Evolutionary conservation across 1,140 invertebrate genomes (phyloP), one percentile per base, ranked within the genome.

Genomic region (Drosophila grimshawi): DNA sequence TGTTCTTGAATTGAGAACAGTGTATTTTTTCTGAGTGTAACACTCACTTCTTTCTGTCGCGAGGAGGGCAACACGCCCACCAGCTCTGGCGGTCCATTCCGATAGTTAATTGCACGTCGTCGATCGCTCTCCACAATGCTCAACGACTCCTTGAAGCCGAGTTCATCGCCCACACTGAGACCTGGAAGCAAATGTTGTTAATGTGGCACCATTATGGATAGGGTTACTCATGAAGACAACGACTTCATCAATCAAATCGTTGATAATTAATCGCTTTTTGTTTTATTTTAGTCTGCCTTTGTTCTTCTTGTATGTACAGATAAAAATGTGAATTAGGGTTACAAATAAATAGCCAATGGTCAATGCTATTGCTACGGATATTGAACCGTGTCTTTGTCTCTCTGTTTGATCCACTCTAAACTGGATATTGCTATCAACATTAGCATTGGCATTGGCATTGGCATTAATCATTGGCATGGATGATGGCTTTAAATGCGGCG

Each of bases 101-200:
- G 94, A 35, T 94, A 86, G 86, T 86, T 94, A 10, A 94, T 94
- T 3, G 96, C 96, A 72, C 96, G 93, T 63, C 96, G 93, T 72
- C 95, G 94, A 67, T 94, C 94, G 30, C 94, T 93, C 90, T 97
- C 96, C 62, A 95, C 78, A 90, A 96, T 96, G 0, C 96, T 95
- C 32, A 97, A 91, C 0, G 96, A 97, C 81, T 97, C 95, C 66
- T 94, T 94, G 82, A 97, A 97, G 45, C 96, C 96, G 27, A 97
- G 92, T 82, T 97, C 96, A 86, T 97, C 96, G n/a, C 96, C 96
- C 52, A 97, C 90, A 90, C 95, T 96, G 92, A 97, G 96, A 78
- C 96, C 96, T 97, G 56, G 32, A 77, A 80, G 27, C 27, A 70
- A 72, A 56, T 19, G 37, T 39, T 45, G 30, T 69, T 68, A 48